Percentiles rank a stretch among this genome's conserved stretches.
These are phyloP conservation scores for Apodemus agrarius DNA, from an alignment of 2,797 vertebrate genomes.

Conservation along the genomic window DNA sequence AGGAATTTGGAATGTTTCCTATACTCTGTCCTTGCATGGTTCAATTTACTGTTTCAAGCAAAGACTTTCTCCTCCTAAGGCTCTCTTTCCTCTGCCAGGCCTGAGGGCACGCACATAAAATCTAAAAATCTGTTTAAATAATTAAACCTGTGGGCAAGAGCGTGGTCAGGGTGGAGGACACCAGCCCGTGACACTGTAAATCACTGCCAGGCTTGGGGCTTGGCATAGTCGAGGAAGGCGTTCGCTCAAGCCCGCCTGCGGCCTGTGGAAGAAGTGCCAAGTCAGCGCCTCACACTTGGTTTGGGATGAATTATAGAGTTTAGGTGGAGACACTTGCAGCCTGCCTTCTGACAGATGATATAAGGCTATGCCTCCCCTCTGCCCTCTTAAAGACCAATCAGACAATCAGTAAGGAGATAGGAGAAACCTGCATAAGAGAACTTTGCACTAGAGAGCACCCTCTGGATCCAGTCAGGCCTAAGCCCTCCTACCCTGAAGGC, in stretches of 20 bases:
- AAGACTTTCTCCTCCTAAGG: slow-evolving; percentile 3
- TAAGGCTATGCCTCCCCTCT: not conserved
- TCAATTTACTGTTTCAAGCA: slow-evolving; percentile 65
- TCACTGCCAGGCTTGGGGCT: slow-evolving; percentile 42
- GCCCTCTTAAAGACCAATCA: not conserved
- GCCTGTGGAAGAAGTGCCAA: fast-evolving
- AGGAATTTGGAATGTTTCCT: not conserved
- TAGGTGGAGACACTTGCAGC: not conserved
- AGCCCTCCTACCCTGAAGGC: not conserved
- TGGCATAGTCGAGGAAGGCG: not conserved
- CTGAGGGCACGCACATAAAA: slow-evolving; percentile 69
- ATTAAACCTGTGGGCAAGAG: slow-evolving; percentile 73
- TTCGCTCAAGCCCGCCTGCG: no score
- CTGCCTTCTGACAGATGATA: not conserved
- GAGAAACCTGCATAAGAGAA: not conserved
- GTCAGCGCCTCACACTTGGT: not conserved
- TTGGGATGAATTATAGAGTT: slow-evolving; percentile 35
- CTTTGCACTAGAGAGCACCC: not conserved
- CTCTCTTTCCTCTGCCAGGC: slow-evolving; percentile 58
- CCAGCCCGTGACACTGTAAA: slow-evolving; percentile 64
- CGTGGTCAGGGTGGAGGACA: slow-evolving; percentile 65
- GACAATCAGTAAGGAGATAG: not conserved
- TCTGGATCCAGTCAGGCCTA: not conserved
- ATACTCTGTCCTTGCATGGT: slow-evolving; percentile 41
- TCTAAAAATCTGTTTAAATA: slow-evolving; percentile 79